Conservation (phyloP, 1,140 invertebrate genomes). For the Heliconius nattereri region DNA sequence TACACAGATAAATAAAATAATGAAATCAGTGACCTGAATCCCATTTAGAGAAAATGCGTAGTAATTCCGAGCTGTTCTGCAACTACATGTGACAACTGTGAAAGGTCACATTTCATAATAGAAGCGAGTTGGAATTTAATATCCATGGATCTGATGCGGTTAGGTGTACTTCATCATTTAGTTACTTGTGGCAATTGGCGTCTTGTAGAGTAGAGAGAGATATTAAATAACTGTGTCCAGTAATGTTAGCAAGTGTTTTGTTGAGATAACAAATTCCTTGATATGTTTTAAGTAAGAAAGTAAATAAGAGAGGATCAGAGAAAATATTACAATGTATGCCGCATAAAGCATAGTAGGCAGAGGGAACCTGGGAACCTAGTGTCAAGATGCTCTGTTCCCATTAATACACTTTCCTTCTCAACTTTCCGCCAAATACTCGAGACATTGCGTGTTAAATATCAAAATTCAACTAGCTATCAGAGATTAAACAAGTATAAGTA, state of each 20-base stretch:
- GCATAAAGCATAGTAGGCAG: no score
- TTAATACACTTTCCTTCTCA: no score
- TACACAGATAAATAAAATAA: conserved; percentile 21
- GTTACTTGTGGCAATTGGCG: neutral
- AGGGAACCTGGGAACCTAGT: no score
- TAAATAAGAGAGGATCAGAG: neutral
- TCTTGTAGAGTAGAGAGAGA: neutral
- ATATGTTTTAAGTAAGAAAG: neutral
- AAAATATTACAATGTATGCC: no score
- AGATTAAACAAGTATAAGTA: neutral
- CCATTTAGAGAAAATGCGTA: conserved; percentile 33
- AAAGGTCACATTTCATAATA: conserved; percentile 37
- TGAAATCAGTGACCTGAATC: conserved; percentile 32
- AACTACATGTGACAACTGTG: conserved; percentile 28
- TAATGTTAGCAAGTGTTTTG: neutral
- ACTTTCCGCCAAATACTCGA: no score
- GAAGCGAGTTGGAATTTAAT: conserved; percentile 37
- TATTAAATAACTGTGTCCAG: neutral
- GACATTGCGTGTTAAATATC: no score
- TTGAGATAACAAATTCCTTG: neutral
- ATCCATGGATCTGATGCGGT: conserved; percentile 35
- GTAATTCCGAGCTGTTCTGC: conserved; percentile 17
- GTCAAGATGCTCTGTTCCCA: no score
- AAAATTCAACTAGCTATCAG: no score
- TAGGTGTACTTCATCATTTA: conserved; percentile 16